Percentiles rank a stretch among this genome's conserved stretches.
Evolutionary conservation across 2,888 invertebrate genomes (phyloP).

Genomic region (Apamea anceps): DNA sequence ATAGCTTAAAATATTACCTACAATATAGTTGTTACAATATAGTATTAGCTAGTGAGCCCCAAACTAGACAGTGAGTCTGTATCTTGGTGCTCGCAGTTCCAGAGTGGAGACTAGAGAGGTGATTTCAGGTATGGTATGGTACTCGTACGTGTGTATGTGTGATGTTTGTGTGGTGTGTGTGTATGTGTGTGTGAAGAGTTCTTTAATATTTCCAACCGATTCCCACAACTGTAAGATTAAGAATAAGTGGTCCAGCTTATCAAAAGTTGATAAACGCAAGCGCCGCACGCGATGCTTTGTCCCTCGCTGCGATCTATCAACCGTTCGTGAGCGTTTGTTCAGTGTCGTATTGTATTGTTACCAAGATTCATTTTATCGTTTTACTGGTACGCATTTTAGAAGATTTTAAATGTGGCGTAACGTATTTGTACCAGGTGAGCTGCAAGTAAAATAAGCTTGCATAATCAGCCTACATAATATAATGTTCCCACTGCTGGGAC

Average conservation of each 20-base stretch:
- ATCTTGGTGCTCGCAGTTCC: too few species aligned
- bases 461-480: too few species aligned
- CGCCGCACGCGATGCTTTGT: constrained; percentile 62
- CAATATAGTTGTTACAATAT: too few species aligned
- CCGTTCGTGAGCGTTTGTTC: constrained; percentile 33
- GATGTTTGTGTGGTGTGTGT: too few species aligned
- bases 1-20: too few species aligned
- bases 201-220: not conserved
- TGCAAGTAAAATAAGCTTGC: not conserved
- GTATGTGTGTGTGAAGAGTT: not conserved
- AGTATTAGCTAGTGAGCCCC: too few species aligned
- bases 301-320: constrained; percentile 50
- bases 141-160: too few species aligned
- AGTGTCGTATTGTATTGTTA: constrained; percentile 23
- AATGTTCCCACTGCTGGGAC: too few species aligned
- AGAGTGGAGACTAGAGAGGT: too few species aligned
- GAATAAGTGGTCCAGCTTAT: constrained; percentile 33
- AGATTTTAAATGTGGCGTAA: not conserved
- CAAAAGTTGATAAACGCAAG: constrained; percentile 53
- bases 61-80: too few species aligned
- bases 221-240: constrained; percentile 7
- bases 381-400: not conserved
- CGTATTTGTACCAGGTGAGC: not conserved
- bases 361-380: not conserved
- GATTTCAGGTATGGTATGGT: too few species aligned